These are phyloP conservation scores for Autographa pulchrina DNA, from an alignment of 2,888 invertebrate genomes.

Conservation along the genomic window DNA sequence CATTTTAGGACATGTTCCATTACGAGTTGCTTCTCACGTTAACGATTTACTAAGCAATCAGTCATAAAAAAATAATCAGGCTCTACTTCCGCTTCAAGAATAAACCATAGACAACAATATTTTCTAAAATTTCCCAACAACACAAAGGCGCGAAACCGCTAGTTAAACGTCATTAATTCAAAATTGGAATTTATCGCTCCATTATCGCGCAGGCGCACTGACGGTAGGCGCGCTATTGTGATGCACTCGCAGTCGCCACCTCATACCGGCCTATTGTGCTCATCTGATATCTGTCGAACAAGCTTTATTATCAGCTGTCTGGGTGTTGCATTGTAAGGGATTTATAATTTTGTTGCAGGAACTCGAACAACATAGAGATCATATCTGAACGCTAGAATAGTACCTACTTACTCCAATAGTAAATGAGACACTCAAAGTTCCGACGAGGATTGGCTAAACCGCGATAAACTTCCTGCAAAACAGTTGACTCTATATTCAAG, in stretches of 20 bases:
- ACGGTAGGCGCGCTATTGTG: constrained; percentile 68
- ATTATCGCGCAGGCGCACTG: constrained; percentile 68
- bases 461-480: no score
- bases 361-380: constrained; percentile 2
- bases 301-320: constrained; percentile 44
- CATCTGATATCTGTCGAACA: constrained; percentile 60
- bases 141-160: constrained; percentile 54
- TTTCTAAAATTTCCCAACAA: constrained; percentile 39
- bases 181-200: constrained; percentile 77
- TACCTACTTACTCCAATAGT: no score
- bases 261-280: constrained; percentile 73
- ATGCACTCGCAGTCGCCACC: constrained; percentile 68
- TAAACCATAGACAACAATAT: constrained; percentile 28
- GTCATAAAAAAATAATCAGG: background rate
- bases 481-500: no score
- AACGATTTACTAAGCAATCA: background rate
- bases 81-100: constrained; percentile 1
- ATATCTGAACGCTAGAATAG: background rate
- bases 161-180: constrained; percentile 70
- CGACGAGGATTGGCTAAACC: no score
- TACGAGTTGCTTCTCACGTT: background rate
- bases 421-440: background rate
- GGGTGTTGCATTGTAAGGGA: constrained; percentile 15
- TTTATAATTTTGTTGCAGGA: constrained; percentile 18
- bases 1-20: background rate